Percentiles rank a stretch among this genome's conserved stretches.
These are phyloP conservation scores for Poecilia gillii DNA, from an alignment of 2,797 vertebrate genomes.

Conservation along the genomic window DNA sequence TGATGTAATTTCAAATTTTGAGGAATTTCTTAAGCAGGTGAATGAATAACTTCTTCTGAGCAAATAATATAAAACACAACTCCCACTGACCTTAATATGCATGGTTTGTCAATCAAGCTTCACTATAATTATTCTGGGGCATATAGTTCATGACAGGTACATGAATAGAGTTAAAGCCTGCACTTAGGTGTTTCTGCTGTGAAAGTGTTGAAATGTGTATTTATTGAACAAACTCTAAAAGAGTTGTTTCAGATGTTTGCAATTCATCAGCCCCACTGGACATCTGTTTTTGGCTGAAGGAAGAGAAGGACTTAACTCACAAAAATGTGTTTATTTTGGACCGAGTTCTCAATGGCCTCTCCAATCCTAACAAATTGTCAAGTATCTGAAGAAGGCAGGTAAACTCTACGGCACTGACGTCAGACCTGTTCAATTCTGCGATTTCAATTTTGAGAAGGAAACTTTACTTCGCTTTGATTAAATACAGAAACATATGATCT, in stretches of 20 bases:
- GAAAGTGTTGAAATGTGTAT: slow-evolving; percentile 91
- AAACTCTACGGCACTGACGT: slow-evolving; percentile 42
- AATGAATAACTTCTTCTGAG: background rate
- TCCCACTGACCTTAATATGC: background rate
- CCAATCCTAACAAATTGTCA: slow-evolving; percentile 85
- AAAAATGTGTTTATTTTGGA: slow-evolving; percentile 86
- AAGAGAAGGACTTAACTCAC: slow-evolving; percentile 75
- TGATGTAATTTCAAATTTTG: background rate
- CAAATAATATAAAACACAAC: background rate
- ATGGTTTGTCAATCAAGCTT: background rate
- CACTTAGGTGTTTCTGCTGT: slow-evolving; percentile 51
- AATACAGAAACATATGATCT: slow-evolving; percentile 24
- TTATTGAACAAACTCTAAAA: slow-evolving; percentile 88
- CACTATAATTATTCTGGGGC: background rate
- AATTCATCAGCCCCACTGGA: slow-evolving; percentile 88
- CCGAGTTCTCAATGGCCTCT: slow-evolving; percentile 76
- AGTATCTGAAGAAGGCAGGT: slow-evolving; percentile 73
- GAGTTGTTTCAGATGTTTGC: slow-evolving; percentile 96
- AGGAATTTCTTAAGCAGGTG: background rate
- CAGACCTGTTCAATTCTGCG: slow-evolving; percentile 25
- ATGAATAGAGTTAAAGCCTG: slow-evolving; percentile 29
- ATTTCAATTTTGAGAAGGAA: slow-evolving; percentile 30
- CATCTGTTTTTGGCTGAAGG: slow-evolving; percentile 91
- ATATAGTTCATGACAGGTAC: slow-evolving; percentile 19
- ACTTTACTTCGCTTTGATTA: slow-evolving; percentile 29